These are phyloP conservation scores for Hyperoplus immaculatus DNA, from an alignment of 2,797 vertebrate genomes.

Conservation along the genomic window DNA sequence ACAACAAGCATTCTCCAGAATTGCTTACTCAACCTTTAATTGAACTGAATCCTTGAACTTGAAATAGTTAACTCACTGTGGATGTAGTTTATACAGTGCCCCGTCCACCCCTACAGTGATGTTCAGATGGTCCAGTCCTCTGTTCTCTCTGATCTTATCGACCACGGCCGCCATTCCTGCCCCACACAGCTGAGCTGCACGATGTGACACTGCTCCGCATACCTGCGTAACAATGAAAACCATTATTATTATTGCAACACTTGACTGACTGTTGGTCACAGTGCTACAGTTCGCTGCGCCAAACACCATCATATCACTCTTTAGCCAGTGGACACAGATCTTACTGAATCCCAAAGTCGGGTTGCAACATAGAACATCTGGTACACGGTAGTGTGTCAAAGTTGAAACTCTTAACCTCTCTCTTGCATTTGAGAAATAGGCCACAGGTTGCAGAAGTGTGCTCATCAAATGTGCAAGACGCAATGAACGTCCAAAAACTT, in stretches of 20 bases:
- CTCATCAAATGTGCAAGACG: too few relatives aligned
- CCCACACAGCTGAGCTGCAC: constrained; percentile 95
- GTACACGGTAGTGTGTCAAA: constrained; percentile 4
- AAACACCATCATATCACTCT: constrained; percentile 13
- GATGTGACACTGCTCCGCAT: constrained; percentile 90
- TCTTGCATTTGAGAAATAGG: constrained; percentile 1
- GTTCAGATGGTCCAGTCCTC: constrained; percentile 90
- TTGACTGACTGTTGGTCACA: constrained; percentile 13
- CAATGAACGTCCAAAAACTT: too few relatives aligned
- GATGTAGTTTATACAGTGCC: constrained; percentile 97
- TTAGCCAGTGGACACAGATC: constrained; percentile 11
- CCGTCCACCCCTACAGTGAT: constrained; percentile 97
- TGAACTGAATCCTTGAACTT: background rate
- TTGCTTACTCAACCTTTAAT: background rate
- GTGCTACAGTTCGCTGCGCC: constrained; percentile 19
- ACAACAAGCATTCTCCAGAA: too few relatives aligned
- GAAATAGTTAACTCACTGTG: constrained; percentile 89
- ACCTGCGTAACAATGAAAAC: constrained; percentile 75
- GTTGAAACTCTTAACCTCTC: constrained; percentile 44
- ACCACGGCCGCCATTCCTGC: constrained; percentile 98
- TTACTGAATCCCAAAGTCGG: constrained; percentile 26
- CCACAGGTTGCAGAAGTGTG: background rate
- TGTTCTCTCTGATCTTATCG: constrained; percentile 98
- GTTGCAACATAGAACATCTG: constrained; percentile 45
- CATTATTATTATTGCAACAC: constrained; percentile 36